Evolutionary conservation across 2,888 invertebrate species (phyloP), one percentile per base, ranked within the genome.

Genomic region (Saturnia japonica): DNA sequence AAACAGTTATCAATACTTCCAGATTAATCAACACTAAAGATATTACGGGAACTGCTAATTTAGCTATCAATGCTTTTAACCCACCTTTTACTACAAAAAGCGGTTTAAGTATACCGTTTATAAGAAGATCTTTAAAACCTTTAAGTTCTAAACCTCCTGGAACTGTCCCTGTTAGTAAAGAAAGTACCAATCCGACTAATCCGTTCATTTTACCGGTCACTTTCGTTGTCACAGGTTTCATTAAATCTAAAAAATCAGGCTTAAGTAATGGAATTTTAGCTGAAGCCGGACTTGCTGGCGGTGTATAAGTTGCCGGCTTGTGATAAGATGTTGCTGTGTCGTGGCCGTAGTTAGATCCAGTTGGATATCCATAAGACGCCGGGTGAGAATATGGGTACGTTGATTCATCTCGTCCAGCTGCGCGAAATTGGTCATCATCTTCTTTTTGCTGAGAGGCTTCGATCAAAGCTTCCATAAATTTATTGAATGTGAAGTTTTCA

Each of bases 41-140:
- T 76, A 94, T 83, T 67, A 93, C 73, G 54, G 94, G 94, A n/a
- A 94, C 87, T 6, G 89, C 80, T 66, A 94, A 76, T 77, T 91
- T 93, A 77, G 88, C 87, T 62, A 94, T 88, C 71, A 94, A 75
- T 8, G 88, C 80, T 75, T 93, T 93, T 12, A 94, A 76, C 1
- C 91, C 90, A 3, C 88, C 88, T 79, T 91, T 93, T 42, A 88
- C 88, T 0, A 80, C 72, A 51, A 91, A 77, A 9, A 94, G 79
- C 1, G 93, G 91, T 72, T 85, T 90, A 54, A 94, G 74, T 71
- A 94, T 87, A 12, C 91, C 91, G 57, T 91, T 88, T 57, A 91
- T 83, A 25, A 92, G 76, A 7, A 91, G 76, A 51, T 90, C 90
- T 73, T 88, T 90, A 43, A 94, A 83, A 19, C 91, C 92, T 75